Evolutionary conservation across 2,113 vertebrate species (phyloP).

Genomic region (Gopherus flavomarginatus): DNA sequence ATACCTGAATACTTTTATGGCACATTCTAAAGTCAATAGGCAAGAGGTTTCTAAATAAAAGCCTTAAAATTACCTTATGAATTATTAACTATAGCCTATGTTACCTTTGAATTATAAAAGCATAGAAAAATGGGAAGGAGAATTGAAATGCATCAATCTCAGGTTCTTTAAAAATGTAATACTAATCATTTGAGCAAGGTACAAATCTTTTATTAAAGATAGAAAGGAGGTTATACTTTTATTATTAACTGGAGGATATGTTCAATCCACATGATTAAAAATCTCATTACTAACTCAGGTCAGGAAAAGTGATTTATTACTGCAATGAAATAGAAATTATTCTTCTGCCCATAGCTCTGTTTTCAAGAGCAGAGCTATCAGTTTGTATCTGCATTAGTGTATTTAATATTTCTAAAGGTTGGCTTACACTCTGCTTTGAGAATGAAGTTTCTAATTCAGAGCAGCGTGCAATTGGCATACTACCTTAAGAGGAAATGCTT

Average conservation of each 20-base stretch:
- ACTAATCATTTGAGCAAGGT: constrained; percentile 77
- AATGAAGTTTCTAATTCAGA: constrained; percentile 29
- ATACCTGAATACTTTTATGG: constrained; percentile 78
- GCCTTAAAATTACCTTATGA: constrained; percentile 81
- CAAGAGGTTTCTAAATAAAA: constrained; percentile 81
- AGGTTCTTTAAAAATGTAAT: constrained; percentile 77
- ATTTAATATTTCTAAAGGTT: constrained; percentile 72
- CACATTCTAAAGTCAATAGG: constrained; percentile 80
- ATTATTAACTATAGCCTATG: constrained; percentile 81
- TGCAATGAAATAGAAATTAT: constrained; percentile 66
- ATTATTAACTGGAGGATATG: constrained; percentile 80
- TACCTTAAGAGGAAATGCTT: constrained; percentile 64
- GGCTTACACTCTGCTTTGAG: constrained; percentile 56
- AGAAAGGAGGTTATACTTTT: constrained; percentile 79
- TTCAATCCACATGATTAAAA: constrained; percentile 82
- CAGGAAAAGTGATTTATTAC: constrained; percentile 76
- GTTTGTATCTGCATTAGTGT: constrained; percentile 56
- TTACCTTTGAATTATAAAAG: constrained; percentile 81
- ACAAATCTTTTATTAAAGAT: constrained; percentile 86
- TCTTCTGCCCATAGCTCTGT: constrained; percentile 69
- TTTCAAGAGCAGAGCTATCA: constrained; percentile 51
- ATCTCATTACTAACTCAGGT: constrained; percentile 78
- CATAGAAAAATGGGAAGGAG: constrained; percentile 73
- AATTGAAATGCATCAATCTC: constrained; percentile 82
- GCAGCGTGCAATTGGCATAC: constrained; percentile 43